phyloP scores from a whole-genome alignment of 2,888 invertebrate genomes.

The Watsonalla binaria region DNA sequence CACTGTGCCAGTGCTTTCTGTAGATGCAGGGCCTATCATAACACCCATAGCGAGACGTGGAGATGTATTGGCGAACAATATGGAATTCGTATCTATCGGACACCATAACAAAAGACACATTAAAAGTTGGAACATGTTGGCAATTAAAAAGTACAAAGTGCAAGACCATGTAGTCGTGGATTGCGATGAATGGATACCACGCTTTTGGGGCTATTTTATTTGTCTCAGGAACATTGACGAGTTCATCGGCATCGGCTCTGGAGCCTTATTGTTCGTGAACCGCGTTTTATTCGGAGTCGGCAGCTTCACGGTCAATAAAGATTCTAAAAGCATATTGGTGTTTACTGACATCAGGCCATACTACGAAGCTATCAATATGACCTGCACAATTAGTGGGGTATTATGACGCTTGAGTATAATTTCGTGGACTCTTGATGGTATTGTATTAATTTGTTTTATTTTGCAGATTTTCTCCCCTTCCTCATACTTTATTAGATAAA shows the following conservation, averaged over 20 bases:
- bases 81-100: background rate
- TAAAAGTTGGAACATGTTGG: background rate
- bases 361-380: background rate
- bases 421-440: too few relatives aligned
- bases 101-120: conserved; percentile 2
- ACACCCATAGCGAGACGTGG: background rate
- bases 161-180: background rate
- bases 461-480: too few relatives aligned
- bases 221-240: conserved; percentile 8
- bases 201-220: conserved; percentile 12
- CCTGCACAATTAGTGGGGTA: background rate
- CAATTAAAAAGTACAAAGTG: background rate
- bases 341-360: conserved; percentile 5
- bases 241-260: conserved; percentile 6
- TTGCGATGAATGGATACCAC: conserved; percentile 13
- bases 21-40: background rate
- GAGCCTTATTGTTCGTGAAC: conserved; percentile 4
- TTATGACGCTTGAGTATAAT: background rate
- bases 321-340: conserved; percentile 9
- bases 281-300: conserved; percentile 8
- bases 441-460: too few relatives aligned
- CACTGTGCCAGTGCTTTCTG: too few relatives aligned
- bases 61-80: background rate
- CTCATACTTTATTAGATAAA: too few relatives aligned
- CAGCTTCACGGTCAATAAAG: conserved; percentile 9